Evolutionary conservation across 2,113 vertebrate species (phyloP), one percentile per base, ranked within the genome.

Genomic region (Aspiorhynchus laticeps): DNA sequence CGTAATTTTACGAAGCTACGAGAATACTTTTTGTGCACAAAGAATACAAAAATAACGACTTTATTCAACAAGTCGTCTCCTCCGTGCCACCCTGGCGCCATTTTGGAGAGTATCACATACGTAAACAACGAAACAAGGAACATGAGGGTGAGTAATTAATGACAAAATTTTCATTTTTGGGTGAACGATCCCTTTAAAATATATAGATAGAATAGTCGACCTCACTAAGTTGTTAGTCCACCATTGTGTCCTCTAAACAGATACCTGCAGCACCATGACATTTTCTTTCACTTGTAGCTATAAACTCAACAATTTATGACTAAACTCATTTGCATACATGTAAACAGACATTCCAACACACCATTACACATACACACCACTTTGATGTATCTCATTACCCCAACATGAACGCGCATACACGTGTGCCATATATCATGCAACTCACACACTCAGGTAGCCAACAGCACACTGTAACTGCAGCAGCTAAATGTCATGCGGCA

Each of bases 401-500:
- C 79, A 51, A 71, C 84, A 80, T 28, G 85, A 87, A 78, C 75
- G 38, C n/a, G 7, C 69, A 53, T 46, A 36, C 43, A 65, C 26
- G 56, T 28, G 21, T 7, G 56, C 51, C 19, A 17, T 80, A 80
- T n/a, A 80, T 80, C 78, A 80, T 53, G 46, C 77, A 56, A 56
- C 38, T 67, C 53, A 31, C 69, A 69, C 82, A 77, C 88, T 36
- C 78, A 77, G 21, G 85, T 74, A 83, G 83, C 69, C 79, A 26
- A 61, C 80, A 71, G 56, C 56, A 76, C 65, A 65, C 59, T 86
- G 86, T 86, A 86, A 84, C 83, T 61, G 80, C 51, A 28, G 19
- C 71, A 67, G 83, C 81, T 88, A 86, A 90, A 90, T 88, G 89
- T 86, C 89, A 90, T 7, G 80, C 65, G 77, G 63, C 80, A 84